Conservation (phyloP, 2,888 invertebrate genomes). For the Antheraea yamamai region DNA sequence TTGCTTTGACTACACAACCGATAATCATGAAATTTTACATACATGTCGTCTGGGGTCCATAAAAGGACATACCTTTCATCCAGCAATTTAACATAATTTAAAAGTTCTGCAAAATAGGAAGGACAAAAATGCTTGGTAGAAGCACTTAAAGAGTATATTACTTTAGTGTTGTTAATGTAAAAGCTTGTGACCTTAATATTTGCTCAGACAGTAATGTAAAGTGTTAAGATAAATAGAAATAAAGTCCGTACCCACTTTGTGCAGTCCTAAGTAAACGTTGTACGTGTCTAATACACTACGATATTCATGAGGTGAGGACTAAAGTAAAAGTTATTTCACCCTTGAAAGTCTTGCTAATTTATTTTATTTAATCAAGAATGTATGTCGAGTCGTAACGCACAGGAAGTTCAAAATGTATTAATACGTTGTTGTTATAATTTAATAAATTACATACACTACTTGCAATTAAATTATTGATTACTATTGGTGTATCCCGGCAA, state of each 20-base stretch:
- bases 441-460: too few species aligned
- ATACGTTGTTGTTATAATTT: too few species aligned
- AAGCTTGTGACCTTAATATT: conserved; percentile 1
- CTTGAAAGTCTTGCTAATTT: conserved; percentile 24
- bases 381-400: neutral
- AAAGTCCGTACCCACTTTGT: conserved; percentile 10
- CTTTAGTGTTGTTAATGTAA: neutral
- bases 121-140: neutral
- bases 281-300: conserved; percentile 15
- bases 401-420: too few species aligned
- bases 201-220: neutral
- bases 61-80: too few species aligned
- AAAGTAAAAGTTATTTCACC: conserved; percentile 18
- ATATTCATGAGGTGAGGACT: conserved; percentile 7
- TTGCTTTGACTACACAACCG: too few species aligned
- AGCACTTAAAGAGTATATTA: neutral
- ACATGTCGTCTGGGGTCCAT: too few species aligned
- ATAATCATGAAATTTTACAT: too few species aligned
- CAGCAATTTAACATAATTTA: too few species aligned
- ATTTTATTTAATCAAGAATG: neutral
- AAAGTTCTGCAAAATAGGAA: too few species aligned
- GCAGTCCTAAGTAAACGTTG: conserved; percentile 17
- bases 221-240: conserved; percentile 16
- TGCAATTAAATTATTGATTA: too few species aligned
- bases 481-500: too few species aligned